Conservation (phyloP, 2,113 vertebrate genomes). For the Anthoscopus minutus region DNA sequence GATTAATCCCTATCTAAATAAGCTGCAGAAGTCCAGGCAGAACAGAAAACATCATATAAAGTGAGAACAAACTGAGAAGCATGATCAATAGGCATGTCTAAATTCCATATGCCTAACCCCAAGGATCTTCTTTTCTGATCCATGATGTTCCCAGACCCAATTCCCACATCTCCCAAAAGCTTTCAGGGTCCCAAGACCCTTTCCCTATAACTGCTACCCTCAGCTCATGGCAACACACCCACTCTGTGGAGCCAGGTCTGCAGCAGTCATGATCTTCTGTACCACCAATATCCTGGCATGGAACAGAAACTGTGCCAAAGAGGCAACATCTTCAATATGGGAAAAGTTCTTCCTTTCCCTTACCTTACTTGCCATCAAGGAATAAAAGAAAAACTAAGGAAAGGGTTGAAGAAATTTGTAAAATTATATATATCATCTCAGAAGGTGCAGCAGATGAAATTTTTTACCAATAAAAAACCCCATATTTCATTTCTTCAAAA, state of each 20-base stretch:
- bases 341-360: neutral
- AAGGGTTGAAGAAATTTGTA: neutral
- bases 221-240: neutral
- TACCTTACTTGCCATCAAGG: neutral
- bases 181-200: neutral
- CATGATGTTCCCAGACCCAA: neutral
- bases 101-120: neutral
- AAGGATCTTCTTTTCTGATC: neutral
- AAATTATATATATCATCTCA: neutral
- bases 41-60: neutral
- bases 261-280: neutral
- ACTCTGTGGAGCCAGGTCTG: neutral
- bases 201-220: no score
- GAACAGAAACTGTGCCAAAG: neutral
- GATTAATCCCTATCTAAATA: neutral
- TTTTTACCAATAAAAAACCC: neutral
- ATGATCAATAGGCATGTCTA: fast-evolving
- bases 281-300: neutral
- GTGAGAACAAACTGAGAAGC: neutral
- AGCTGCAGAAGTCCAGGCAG: neutral
- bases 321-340: neutral
- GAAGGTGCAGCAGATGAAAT: neutral
- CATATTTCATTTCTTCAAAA: neutral
- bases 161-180: neutral
- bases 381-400: neutral